Base-by-base conservation (phyloP, 2,888 invertebrate species). In the Drosophila stalkeri region DNA sequence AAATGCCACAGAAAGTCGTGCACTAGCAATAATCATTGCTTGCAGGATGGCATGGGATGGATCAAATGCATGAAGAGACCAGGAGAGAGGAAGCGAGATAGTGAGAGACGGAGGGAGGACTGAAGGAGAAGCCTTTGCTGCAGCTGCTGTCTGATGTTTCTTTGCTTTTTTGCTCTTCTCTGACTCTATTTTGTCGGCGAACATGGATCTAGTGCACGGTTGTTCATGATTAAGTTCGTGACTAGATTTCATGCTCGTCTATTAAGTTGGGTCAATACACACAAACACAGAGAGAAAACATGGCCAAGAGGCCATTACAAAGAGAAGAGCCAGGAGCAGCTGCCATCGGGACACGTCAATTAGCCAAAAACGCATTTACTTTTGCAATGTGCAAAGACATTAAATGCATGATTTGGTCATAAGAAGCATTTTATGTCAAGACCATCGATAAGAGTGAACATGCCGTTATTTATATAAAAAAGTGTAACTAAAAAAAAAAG, bases 171-270 rank as follows among this genome's bases (percentile, higher is more conserved):
- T 49, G 69, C 77, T 89, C 91, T 90, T 89, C 82, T 86, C 90
- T 91, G 92, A 91, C 92, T 92, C 93, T 92, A 92, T 93, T 93
- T 93, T 93, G 93, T 93, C 93, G 93, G 93, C 93, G 93, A 93
- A 93, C 93, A 93, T 93, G 92, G 92, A 93, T 93, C 93, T 93
- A 92, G 93, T 93, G 92, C 93, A 93, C 93, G 93, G 93, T 93
- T 92, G 92, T 91, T 92, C 92, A 93, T 92, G 92, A 92, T 93
- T 91, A 93, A 93, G 92, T 93, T 93, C 93, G 93, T 93, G 93
- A 93, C 93, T 93, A 93, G 93, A 93, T 93, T 93, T 93, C 93
- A 93, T 93, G 93, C 93, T 93, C 93, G 93, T 93, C 93, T 93
- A 93, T 93, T 93, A 93, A 93, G 92, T 93, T 93, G 93, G 92